Evolutionary conservation across 2,888 invertebrate species (phyloP), one percentile per base, ranked within the genome.

Genomic region (Alloscopus bannaensis): DNA sequence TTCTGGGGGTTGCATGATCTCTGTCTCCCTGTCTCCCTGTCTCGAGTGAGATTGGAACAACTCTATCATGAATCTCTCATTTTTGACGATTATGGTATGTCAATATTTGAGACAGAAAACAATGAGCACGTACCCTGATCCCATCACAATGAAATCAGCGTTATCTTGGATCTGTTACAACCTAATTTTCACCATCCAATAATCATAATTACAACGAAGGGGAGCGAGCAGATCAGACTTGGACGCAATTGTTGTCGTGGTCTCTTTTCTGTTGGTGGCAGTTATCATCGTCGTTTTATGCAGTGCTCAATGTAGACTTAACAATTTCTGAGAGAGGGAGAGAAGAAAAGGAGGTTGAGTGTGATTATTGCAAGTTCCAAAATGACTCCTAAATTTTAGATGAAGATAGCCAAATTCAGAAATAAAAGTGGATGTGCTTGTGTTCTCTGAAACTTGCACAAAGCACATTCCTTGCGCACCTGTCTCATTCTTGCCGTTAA

Each of bases 151-250:
- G 52, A 52, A 52, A 52, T 52, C 52, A 52, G 52, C 24, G 20
- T 52, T 52, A 52, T 52, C 52, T 52, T 52, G 20, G 24, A 52
- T 52, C 52, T 52, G 20, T 18, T 52, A 52, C 20, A 52, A 52
- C 52, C 52, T 52, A 52, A 52, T 52, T 52, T 52, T 52, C 52
- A 52, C 52, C 52, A 4, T 52, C 20, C 22, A n/a, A n/a, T n/a
- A n/a, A 22, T 11, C 52, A 52, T 52, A 52, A 52, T 52, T 52
- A 52, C 22, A 18, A 52, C 6, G 24, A 24, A 52, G 18, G 18
- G 24, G 11, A 52, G 6, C n/a, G 45, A 36, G 36, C 36, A 52
- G 22, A 22, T 11, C 24, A 52, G n/a, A 47, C 47, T 11, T 4
- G 11, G 47, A 11, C n/a, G 47, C 3, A 4, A 18, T 47, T n/a